Conservation (phyloP, 2,113 vertebrate species). For the Hipposideros armiger region DNA sequence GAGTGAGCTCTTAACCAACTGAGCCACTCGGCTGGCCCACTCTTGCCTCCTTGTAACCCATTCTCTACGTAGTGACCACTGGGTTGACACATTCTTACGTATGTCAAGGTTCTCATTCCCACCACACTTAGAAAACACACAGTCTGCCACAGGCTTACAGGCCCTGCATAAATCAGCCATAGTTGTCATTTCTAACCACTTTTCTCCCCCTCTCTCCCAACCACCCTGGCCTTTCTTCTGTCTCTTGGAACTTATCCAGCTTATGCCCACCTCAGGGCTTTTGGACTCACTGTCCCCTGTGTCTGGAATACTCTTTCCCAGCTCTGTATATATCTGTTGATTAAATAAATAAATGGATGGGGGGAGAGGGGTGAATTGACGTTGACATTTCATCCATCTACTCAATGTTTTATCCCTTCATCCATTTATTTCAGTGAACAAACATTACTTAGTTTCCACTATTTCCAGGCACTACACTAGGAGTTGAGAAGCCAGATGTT, state of each 20-base stretch:
- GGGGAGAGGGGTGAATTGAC: not conserved
- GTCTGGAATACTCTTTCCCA: not conserved
- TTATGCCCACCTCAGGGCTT: not conserved
- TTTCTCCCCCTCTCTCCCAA: not conserved
- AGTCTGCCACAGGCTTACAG: too few species aligned
- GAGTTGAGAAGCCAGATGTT: not conserved
- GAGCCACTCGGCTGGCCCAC: too few species aligned
- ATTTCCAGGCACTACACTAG: not conserved
- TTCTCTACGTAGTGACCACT: not conserved
- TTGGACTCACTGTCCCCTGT: not conserved
- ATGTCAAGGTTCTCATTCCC: not conserved
- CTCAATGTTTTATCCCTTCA: not conserved
- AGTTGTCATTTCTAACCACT: not conserved
- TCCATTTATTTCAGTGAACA: not conserved
- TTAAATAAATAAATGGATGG: not conserved
- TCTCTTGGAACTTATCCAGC: not conserved
- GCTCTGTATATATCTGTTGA: not conserved
- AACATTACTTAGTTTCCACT: not conserved
- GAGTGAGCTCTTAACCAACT: too few species aligned
- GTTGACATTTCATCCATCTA: not conserved
- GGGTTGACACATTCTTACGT: not conserved
- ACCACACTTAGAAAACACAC: not conserved
- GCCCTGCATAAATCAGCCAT: not conserved
- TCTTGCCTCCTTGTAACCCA: not conserved
- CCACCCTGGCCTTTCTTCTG: not conserved